Evolutionary conservation across 2,797 vertebrate species (phyloP).

Genomic region (Brachymystax lenok): DNA sequence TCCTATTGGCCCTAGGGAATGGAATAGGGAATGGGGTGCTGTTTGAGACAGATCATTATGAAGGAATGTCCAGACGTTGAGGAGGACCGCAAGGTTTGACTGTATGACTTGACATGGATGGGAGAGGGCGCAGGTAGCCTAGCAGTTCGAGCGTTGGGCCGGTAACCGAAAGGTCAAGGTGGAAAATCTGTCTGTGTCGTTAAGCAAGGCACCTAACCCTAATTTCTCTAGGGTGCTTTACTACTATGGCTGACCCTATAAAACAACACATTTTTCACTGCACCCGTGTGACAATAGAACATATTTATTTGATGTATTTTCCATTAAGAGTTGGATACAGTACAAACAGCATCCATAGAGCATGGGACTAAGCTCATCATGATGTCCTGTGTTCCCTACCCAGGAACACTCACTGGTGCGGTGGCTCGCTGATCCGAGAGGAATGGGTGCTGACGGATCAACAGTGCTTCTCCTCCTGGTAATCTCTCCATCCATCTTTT

Average conservation of each 20-base stretch:
- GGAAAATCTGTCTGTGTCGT: too few species aligned
- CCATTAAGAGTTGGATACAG: too few species aligned
- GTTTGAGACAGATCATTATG: neutral
- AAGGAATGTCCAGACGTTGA: neutral
- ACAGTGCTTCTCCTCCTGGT: slow-evolving; percentile 93
- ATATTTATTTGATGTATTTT: too few species aligned
- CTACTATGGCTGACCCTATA: too few species aligned
- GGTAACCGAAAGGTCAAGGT: too few species aligned
- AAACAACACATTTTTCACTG: too few species aligned
- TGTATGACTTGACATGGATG: neutral
- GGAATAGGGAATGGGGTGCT: neutral
- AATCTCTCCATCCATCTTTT: slow-evolving; percentile 32
- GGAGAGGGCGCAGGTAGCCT: too few species aligned
- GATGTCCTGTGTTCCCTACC: neutral
- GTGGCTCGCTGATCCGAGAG: slow-evolving; percentile 92
- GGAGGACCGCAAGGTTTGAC: neutral
- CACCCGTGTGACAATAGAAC: too few species aligned
- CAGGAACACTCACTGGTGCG: slow-evolving; percentile 91
- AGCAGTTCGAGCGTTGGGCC: neutral
- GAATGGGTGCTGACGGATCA: slow-evolving; percentile 95
- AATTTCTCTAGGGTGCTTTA: neutral
- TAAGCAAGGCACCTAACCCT: neutral
- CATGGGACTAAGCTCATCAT: neutral
- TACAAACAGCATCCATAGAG: too few species aligned
- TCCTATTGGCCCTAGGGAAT: neutral